phyloP scores from a whole-genome alignment of 2,888 invertebrate species.

The Rhingia rostrata region DNA sequence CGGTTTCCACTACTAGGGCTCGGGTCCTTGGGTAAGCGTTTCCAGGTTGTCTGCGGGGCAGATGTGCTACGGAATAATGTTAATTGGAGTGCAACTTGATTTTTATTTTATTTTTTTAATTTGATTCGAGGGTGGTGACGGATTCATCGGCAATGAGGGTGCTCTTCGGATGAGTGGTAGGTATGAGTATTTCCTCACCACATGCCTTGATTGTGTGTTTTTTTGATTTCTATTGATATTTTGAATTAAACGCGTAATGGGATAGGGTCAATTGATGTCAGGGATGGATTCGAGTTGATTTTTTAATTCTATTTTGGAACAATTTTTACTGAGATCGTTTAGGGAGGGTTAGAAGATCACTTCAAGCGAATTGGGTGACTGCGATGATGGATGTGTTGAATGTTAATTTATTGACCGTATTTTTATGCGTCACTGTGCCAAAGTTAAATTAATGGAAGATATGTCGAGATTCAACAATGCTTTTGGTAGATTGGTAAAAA shows the following conservation, averaged over 20 bases:
- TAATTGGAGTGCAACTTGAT: conserved; percentile 63
- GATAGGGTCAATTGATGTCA: conserved; percentile 60
- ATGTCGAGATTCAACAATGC: too few relatives aligned
- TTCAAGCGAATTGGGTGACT: conserved; percentile 1
- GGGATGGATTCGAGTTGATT: conserved; percentile 52
- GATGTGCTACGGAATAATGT: conserved; percentile 36
- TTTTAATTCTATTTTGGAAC: conserved; percentile 70
- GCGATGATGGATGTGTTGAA: conserved; percentile 14
- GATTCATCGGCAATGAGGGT: conserved; percentile 62
- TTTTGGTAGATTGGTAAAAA: too few relatives aligned
- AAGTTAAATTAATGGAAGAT: too few relatives aligned
- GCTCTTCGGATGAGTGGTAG: conserved; percentile 40
- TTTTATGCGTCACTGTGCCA: too few relatives aligned
- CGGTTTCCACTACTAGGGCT: conserved; percentile 26
- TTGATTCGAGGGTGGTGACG: conserved; percentile 58
- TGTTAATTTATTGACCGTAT: conserved; percentile 4
- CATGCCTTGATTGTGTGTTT: not conserved
- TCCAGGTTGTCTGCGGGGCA: conserved; percentile 43
- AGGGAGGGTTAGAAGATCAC: conserved; percentile 24
- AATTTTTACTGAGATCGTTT: conserved; percentile 33
- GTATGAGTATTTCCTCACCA: conserved; percentile 38
- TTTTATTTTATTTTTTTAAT: conserved; percentile 27
- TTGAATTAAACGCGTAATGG: conserved; percentile 39
- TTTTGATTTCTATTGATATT: not conserved
- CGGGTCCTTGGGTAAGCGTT: conserved; percentile 54